Base-by-base conservation (phyloP, 2,888 invertebrate genomes). In the Arrhopalites spinosus region DNA sequence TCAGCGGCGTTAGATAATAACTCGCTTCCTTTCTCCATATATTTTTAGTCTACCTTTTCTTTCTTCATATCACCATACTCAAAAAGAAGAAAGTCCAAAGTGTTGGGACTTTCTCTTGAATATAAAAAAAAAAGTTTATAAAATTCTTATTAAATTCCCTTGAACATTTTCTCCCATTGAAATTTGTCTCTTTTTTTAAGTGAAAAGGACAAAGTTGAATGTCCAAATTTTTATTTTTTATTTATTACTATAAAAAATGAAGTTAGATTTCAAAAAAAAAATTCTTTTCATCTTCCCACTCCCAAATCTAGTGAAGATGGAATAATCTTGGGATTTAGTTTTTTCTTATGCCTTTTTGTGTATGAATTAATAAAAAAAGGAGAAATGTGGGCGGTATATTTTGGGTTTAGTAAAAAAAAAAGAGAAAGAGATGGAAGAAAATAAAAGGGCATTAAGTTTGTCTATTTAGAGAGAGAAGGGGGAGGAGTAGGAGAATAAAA, bases 1-100 rank as follows among this genome's bases (percentile, higher is more conserved):
- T 67, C 66, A 67, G 66, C 66, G 66, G 68, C 27, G 69, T 69
- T 53, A 50, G 50, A 50, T 67, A 69, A 69, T 47, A 50, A 50
- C 47, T 53, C 53, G 1, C 1, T 61, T 61, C 61, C 59, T 56
- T 56, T 8, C 8, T 45, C 45, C 7, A 15, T 45, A 11, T 45
- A 45, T 15, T 45, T 45, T 15, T 11, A 45, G 8, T 45, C 7
- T 50, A 50, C 15, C 17, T 20, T 3, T 15, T 50, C 50, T 20
- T n/a, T 50, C 15, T 17, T 15, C 50, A 50, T 50, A 8, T 17
- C 50, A 15, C 15, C 20, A 7, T 36, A 3, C 3, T 36, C n/a
- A n/a, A 45, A 15, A 11, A 45, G 45, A 15, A 11, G 45, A 15
- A 45, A 11, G 45, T 45, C 45, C 15, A n/a, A n/a, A 50, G 50